Base-by-base conservation (phyloP, 2,113 vertebrate species). In the Prionailurus viverrinus region DNA sequence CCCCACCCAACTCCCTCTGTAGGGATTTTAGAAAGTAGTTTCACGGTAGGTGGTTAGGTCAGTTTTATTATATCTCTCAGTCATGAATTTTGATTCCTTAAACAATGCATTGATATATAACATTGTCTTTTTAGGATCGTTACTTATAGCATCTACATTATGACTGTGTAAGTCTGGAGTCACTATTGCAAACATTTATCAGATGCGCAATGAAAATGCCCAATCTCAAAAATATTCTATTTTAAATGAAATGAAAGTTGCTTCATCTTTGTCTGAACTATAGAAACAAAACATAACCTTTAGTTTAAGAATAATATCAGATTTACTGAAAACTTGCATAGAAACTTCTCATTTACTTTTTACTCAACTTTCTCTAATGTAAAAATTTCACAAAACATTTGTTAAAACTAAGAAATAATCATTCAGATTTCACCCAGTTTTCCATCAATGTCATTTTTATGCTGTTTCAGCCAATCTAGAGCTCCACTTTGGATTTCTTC, bases 281-380 rank as follows among this genome's bases (percentile, higher is more conserved):
- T n/a, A 69, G 3, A 66, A 66, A 65, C 10, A 39, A 27, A 94
- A 19, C 31, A 27, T 16, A 74, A 39, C 18, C 36, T 82, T 76
- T 66, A 84, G 65, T 36, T 55, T 68, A 73, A 65, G 74, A 73
- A 89, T 84, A 6, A 89, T 39, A 89, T 71, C n/a, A 89, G 66
- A 78, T 78, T 51, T 33, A 82, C 12, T 29, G 66, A 63, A 69
- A 53, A 71, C 23, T 13, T 69, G 36, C 12, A 39, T 29, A 79
- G 36, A 19, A 55, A 23, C 27, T 69, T 41, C n/a, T 19, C 14
- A 51, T 18, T 31, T 18, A 4, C 25, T 55, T 19, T 85, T 61
- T 1, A 23, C 45, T 51, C 51, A 16, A 25, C 11, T 45, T 45
- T 39, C 69, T 29, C 39, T 41, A 7, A 53, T 39, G 27, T 51